phyloP scores from a whole-genome alignment of 2,888 invertebrate species.

The Galerucella pusilla region DNA sequence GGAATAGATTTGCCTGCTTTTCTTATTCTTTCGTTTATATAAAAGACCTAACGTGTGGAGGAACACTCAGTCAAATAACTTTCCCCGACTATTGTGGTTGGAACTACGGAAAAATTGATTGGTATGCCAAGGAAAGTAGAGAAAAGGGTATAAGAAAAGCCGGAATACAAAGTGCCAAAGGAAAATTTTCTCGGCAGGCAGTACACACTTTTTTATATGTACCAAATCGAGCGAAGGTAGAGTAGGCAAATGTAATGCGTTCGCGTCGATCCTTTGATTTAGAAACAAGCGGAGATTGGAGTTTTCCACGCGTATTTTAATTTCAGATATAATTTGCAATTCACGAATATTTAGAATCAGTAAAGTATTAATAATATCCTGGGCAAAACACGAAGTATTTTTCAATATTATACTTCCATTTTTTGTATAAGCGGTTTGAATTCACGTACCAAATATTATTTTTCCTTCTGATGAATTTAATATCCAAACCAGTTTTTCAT shows the following conservation, averaged over 20 bases:
- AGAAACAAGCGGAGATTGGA: constrained; percentile 1
- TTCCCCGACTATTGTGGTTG: not conserved
- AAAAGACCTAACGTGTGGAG: constrained; percentile 44
- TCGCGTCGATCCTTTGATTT: constrained; percentile 4
- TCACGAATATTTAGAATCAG: not conserved
- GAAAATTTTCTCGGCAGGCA: constrained; percentile 41
- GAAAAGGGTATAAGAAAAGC: constrained; percentile 41
- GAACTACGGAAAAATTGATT: constrained; percentile 3
- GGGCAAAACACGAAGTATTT: not conserved
- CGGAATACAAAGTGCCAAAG: constrained; percentile 39
- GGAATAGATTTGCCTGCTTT: constrained; percentile 45
- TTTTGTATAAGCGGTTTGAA: not conserved
- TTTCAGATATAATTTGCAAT: constrained; percentile 13
- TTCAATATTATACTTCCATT: not conserved
- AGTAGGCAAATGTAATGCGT: constrained; percentile 14
- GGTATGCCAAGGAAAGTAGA: constrained; percentile 12
- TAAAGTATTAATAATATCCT: not conserved
- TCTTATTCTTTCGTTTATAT: constrained; percentile 43
- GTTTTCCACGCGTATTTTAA: constrained; percentile 19
- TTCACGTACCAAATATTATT: not conserved
- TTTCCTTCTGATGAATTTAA: not conserved
- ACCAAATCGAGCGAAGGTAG: constrained; percentile 30
- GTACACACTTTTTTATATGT: constrained; percentile 32
- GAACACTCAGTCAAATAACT: constrained; percentile 37
- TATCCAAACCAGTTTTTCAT: not conserved